Conservation (phyloP, 1,140 invertebrate genomes). For the Acyrthosiphon pisum region DNA sequence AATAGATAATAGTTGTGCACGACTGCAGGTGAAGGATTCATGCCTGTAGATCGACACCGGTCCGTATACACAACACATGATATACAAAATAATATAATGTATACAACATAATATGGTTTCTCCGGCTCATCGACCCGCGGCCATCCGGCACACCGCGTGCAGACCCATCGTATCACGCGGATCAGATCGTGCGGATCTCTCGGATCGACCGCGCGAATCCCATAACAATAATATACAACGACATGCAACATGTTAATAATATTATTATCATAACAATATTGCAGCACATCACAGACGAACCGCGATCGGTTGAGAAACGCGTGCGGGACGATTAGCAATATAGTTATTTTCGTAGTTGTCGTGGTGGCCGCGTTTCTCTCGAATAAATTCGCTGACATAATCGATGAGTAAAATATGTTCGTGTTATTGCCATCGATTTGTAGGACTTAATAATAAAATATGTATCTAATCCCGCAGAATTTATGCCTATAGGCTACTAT, state of each 20-base stretch:
- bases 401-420: neutral
- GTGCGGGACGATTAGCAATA: neutral
- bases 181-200: neutral
- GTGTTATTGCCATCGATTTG: neutral
- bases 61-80: neutral
- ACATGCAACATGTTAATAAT: neutral
- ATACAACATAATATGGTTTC: slow-evolving; percentile 14
- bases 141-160: neutral
- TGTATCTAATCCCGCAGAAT: neutral
- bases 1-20: neutral
- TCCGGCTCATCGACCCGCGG: slow-evolving; percentile 19
- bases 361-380: neutral
- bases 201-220: neutral
- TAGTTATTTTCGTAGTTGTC: neutral
- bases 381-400: neutral
- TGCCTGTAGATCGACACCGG: neutral
- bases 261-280: slow-evolving; percentile 5
- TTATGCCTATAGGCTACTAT: neutral
- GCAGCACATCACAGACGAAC: neutral
- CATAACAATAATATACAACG: slow-evolving; percentile 9
- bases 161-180: neutral
- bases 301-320: neutral
- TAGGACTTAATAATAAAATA: neutral
- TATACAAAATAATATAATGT: neutral
- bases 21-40: neutral